Evolutionary conservation across 2,797 vertebrate genomes (phyloP), one percentile per base, ranked within the genome.

Genomic region (Micrastur ruficollis): DNA sequence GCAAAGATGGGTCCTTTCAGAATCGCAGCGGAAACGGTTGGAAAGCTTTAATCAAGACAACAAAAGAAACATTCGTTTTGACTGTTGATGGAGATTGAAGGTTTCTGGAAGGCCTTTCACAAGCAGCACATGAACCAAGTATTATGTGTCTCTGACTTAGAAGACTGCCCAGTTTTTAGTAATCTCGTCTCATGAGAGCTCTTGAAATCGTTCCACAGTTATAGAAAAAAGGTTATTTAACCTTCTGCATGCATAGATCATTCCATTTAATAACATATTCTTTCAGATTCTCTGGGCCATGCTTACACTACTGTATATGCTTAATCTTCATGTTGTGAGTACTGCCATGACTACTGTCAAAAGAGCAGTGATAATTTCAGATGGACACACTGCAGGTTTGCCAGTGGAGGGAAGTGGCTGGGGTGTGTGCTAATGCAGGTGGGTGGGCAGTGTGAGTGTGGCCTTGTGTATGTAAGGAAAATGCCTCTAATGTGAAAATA

Each of bases 1-100:
- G 95, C 98, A 97, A 83, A 98, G 98, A 31, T 99, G 99, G 99
- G 83, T 89, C 16, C 74, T 98, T 15, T 88, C 96, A 16, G 47
- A 81, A 12, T 71, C 79, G 3, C 98, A 99, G 49, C 89, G 88
- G 46, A 96, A 97, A 68, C 98, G 75, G 88, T 97, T 99, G 87
- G 96, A 96, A 67, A 89, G 85, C 89, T 92, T 97, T 91, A 96
- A 98, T 81, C 97, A 56, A 19, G 72, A 96, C 66, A 93, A 89
- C 80, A 97, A 97, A 87, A 98, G 97, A 86, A 98, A 92, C 20
- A 12, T 99, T 92, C 94, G 79, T 78, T 98, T 99, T 97, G 98
- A 99, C 86, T 98, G 96, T 32, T 90, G 81, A 86, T 46, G 86
- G 44, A 84, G 19, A 29, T 21, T 55, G 76, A 50, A 87, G 78